Conservation (phyloP, 2,797 vertebrate genomes). For the Gallinago nigripennis region DNA sequence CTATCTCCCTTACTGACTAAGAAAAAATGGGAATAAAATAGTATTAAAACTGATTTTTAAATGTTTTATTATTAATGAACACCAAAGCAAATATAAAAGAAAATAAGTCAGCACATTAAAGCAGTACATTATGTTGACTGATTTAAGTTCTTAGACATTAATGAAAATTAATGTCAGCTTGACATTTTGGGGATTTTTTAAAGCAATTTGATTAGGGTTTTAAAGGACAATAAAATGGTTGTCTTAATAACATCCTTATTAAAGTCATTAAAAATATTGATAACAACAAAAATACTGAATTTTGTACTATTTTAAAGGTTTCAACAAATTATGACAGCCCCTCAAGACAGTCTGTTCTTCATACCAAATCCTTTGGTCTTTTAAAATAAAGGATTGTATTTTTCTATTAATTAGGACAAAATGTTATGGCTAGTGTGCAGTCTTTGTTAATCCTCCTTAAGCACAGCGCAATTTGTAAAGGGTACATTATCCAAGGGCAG, state of each 20-base stretch:
- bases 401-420: background rate
- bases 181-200: background rate
- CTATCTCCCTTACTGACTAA: background rate
- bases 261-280: background rate
- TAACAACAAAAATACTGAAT: background rate
- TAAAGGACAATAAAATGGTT: background rate
- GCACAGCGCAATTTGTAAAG: background rate
- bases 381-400: background rate
- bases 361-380: background rate
- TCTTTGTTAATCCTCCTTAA: background rate
- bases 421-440: background rate
- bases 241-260: background rate
- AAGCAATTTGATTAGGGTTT: background rate
- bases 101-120: background rate
- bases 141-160: background rate
- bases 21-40: background rate
- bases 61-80: background rate
- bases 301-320: background rate
- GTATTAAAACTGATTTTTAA: background rate
- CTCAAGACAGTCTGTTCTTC: background rate
- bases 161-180: background rate
- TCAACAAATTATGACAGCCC: background rate
- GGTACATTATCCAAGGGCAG: background rate
- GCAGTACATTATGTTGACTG: background rate
- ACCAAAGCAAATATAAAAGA: background rate